phyloP scores from a whole-genome alignment of 92 coral and sea anemone genomes.

The Bergia sp. region DNA sequence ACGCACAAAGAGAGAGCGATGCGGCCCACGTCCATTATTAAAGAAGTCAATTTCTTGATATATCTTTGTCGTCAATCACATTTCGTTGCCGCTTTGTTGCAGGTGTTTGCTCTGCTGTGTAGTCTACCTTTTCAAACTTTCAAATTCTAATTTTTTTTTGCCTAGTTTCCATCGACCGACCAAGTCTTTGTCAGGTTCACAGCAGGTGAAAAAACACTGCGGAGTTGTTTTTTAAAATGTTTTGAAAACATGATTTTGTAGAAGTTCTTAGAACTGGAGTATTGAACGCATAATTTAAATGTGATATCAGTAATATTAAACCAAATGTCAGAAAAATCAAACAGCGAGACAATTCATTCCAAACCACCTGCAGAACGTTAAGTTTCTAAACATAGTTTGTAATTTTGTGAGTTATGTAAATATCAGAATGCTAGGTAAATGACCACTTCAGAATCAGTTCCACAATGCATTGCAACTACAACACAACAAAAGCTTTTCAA shows the following conservation, averaged over 20 bases:
- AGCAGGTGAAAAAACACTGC: background rate
- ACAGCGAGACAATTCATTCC: conserved; percentile 5
- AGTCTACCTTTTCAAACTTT: background rate
- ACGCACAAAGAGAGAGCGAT: background rate
- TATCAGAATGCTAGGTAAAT: background rate
- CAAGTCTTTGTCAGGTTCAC: background rate
- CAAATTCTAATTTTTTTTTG: background rate
- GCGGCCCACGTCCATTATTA: background rate
- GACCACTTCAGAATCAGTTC: no score
- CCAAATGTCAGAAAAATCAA: background rate
- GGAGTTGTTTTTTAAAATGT: no score
- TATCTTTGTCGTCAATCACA: conserved; percentile 3
- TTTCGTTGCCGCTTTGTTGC: background rate
- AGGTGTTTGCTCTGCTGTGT: background rate
- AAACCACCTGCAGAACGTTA: conserved; percentile 25
- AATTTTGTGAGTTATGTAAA: background rate
- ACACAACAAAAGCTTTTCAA: no score
- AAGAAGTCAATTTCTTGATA: background rate
- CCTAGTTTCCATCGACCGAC: background rate
- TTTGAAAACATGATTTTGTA: background rate
- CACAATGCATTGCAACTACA: no score
- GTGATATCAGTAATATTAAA: background rate
- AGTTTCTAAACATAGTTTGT: background rate
- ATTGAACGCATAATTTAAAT: background rate
- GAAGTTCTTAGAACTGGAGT: background rate